Conservation (phyloP, 2,888 invertebrate genomes). For the Perdita meconis region DNA sequence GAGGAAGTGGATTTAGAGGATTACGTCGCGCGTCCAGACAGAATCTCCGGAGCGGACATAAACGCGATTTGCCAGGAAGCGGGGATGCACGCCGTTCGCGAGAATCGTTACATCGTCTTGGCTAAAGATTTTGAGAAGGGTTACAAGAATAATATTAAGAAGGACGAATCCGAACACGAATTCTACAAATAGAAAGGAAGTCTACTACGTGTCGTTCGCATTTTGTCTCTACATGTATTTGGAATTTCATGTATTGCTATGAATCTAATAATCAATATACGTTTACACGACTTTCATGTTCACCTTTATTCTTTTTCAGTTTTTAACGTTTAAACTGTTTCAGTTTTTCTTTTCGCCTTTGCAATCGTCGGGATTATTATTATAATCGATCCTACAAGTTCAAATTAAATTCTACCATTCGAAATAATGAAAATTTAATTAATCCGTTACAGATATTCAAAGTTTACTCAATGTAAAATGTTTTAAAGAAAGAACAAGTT, state of each 20-base stretch:
- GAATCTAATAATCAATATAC: constrained; percentile 60
- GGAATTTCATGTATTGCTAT: constrained; percentile 58
- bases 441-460: no score
- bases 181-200: constrained; percentile 95
- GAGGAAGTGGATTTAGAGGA: constrained; percentile 99
- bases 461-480: no score
- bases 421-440: no score
- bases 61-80: constrained; percentile 99
- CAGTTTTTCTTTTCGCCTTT: no score
- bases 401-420: no score
- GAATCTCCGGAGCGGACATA: constrained; percentile 99
- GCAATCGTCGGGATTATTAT: no score
- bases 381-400: no score
- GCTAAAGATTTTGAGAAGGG: constrained; percentile 99
- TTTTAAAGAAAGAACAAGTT: no score
- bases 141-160: constrained; percentile 99
- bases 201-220: constrained; percentile 13
- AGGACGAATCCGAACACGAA: constrained; percentile 99
- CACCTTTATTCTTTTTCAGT: constrained; percentile 1
- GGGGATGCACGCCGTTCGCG: constrained; percentile 99
- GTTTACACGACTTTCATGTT: constrained; percentile 45
- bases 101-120: constrained; percentile 99
- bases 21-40: constrained; percentile 99
- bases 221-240: constrained; percentile 57
- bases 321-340: constrained; percentile 8